phyloP scores from a whole-genome alignment of 2,888 invertebrate genomes.

The Dynastes tityus region DNA sequence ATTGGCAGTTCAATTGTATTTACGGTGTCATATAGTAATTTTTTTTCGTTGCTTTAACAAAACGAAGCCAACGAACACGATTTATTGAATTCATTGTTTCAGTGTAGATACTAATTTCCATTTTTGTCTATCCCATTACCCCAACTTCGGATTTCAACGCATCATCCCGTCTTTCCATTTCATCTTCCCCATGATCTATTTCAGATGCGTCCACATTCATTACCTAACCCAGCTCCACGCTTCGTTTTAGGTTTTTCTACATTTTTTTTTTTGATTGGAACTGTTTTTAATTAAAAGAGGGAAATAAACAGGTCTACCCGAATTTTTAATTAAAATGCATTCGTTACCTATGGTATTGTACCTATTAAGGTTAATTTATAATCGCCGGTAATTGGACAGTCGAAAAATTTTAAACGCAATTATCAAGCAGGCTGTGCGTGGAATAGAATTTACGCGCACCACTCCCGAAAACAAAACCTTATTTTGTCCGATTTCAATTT shows the following conservation, averaged over 20 bases:
- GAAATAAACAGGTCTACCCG: slow-evolving; percentile 49
- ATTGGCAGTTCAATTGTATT: no score
- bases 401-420: slow-evolving; percentile 40
- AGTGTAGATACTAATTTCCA: no score
- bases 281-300: slow-evolving; percentile 51
- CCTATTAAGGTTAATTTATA: slow-evolving; percentile 69
- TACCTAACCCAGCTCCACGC: background rate
- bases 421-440: slow-evolving; percentile 18
- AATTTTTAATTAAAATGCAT: slow-evolving; percentile 54
- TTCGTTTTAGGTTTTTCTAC: slow-evolving; percentile 4
- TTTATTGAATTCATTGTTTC: no score
- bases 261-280: slow-evolving; percentile 19
- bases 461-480: background rate
- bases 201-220: no score
- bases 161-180: no score
- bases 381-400: slow-evolving; percentile 63
- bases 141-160: no score
- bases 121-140: no score
- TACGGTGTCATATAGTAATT: no score
- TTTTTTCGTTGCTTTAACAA: no score
- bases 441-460: slow-evolving; percentile 8
- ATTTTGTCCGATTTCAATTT: slow-evolving; percentile 33
- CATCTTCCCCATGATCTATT: no score
- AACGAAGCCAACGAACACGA: no score
- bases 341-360: slow-evolving; percentile 51